A percentile compares a stretch with the other conserved stretches of the same genome.
Conservation (phyloP, 2,797 vertebrate species). For the Onychomys arenicola region DNA sequence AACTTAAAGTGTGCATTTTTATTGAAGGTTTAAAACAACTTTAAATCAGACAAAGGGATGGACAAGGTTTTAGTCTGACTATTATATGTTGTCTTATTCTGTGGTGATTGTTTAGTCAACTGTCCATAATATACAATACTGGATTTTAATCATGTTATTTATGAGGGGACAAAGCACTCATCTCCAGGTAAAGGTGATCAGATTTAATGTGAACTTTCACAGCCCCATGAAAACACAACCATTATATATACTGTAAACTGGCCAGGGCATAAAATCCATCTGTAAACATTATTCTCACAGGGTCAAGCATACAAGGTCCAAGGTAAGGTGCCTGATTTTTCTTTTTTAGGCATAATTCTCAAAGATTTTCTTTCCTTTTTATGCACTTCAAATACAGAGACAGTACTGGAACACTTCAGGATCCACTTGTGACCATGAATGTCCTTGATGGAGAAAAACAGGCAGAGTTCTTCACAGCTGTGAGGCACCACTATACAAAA, state of each 20-base stretch:
- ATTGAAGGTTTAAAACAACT: slow-evolving; percentile 84
- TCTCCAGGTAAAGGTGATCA: slow-evolving; percentile 88
- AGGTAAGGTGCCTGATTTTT: slow-evolving; percentile 67
- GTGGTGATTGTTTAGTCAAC: slow-evolving; percentile 85
- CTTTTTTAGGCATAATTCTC: slow-evolving; percentile 53
- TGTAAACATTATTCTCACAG: slow-evolving; percentile 76
- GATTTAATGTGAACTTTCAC: slow-evolving; percentile 89
- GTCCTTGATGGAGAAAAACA: slow-evolving; percentile 23
- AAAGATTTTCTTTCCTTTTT: slow-evolving; percentile 23
- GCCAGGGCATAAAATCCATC: slow-evolving; percentile 88
- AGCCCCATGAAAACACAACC: slow-evolving; percentile 89
- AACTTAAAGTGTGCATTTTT: slow-evolving; percentile 87
- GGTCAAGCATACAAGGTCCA: slow-evolving; percentile 80
- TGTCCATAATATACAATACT: slow-evolving; percentile 86
- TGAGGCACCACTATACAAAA: slow-evolving; percentile 9
- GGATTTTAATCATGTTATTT: slow-evolving; percentile 86
- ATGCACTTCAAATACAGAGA: slow-evolving; percentile 42
- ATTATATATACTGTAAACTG: slow-evolving; percentile 95
- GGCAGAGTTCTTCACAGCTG: slow-evolving; percentile 58
- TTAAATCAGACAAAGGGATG: slow-evolving; percentile 84
- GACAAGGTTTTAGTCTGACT: slow-evolving; percentile 86
- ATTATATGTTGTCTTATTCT: slow-evolving; percentile 87
- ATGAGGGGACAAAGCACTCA: slow-evolving; percentile 88
- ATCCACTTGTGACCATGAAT: neutral
- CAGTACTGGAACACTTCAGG: slow-evolving; percentile 31